phyloP scores from a whole-genome alignment of 1,140 invertebrate species.

The Drosophila gunungcola region DNA sequence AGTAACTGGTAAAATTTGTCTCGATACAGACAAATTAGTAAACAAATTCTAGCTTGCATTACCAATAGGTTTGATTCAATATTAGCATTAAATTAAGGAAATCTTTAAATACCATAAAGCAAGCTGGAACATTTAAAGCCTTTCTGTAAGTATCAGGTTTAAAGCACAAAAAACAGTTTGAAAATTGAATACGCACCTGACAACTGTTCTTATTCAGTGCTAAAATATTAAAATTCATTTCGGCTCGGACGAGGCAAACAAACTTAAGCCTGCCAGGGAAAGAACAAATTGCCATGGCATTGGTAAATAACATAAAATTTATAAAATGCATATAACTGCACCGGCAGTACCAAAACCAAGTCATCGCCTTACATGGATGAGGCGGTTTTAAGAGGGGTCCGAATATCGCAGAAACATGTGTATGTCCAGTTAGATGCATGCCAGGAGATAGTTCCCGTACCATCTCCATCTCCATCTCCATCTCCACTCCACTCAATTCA shows the following conservation, averaged over 20 bases:
- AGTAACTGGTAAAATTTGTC: no score
- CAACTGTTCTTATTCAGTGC: slow-evolving; percentile 15
- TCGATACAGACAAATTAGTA: background rate
- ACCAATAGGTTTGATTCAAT: background rate
- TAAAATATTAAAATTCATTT: slow-evolving; percentile 42
- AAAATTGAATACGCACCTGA: slow-evolving; percentile 11
- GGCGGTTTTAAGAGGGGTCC: slow-evolving; percentile 52
- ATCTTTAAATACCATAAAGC: slow-evolving; percentile 7
- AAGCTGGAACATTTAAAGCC: background rate
- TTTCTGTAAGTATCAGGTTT: background rate
- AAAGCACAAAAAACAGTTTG: slow-evolving; percentile 10
- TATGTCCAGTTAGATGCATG: slow-evolving; percentile 47
- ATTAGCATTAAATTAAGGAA: no score
- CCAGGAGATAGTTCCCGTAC: slow-evolving; percentile 41
- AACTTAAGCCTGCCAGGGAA: background rate
- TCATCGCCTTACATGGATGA: slow-evolving; percentile 28
- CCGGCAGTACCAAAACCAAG: background rate
- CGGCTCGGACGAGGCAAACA: background rate
- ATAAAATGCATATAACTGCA: slow-evolving; percentile 27
- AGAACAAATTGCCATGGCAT: slow-evolving; percentile 2
- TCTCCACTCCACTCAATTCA: slow-evolving; percentile 35
- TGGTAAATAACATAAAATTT: slow-evolving; percentile 56
- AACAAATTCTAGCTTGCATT: background rate
- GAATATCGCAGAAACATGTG: slow-evolving; percentile 37
- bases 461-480: no score